Evolutionary conservation across 2,797 vertebrate species (phyloP), one percentile per base, ranked within the genome.

Genomic region (Chloroceryle inda): DNA sequence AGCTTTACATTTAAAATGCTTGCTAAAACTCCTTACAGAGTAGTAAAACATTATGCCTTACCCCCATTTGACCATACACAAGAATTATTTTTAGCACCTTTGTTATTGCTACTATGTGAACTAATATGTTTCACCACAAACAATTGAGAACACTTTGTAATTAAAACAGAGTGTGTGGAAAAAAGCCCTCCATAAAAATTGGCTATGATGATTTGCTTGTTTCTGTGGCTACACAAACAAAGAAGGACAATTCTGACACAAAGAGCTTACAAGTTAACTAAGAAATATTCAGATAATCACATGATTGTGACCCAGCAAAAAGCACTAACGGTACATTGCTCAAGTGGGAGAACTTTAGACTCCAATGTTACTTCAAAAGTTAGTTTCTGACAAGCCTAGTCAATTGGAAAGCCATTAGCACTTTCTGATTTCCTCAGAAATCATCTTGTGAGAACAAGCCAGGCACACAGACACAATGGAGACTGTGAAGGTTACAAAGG

Each of bases 1-100:
- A 77, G 38, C 67, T 96, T 96, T 96, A 95, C 80, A 93, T 94
- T 93, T 95, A 92, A 96, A 93, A 86, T 11, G 12, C 89, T 96
- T 96, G 77, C 90, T 96, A 85, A 49, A 94, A 67, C 22, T 91
- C 94, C 88, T 92, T 80, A 14, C 2, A 4, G 92, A 95, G 53
- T 68, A 87, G 78, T 89, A 91, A 95, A 93, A 91, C 85, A 80
- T 91, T 86, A 90, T 78, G 66, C 33, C 45, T 95, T 95, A 91
- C 42, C 59, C 87, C n/a, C 14, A 42, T 94, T 91, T 95, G 80
- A 95, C 67, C 79, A 71, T 82, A 72, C 15, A 79, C 72, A 95
- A 93, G 62, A 85, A 92, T 37, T 37, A 95, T 58, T 86, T 90
- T 91, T 90, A 96, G 92, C 82, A 85, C 49, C 31, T 86, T 94